These are phyloP conservation scores for Alligator sinensis DNA, from an alignment of 2,113 vertebrate species.

Conservation along the genomic window DNA sequence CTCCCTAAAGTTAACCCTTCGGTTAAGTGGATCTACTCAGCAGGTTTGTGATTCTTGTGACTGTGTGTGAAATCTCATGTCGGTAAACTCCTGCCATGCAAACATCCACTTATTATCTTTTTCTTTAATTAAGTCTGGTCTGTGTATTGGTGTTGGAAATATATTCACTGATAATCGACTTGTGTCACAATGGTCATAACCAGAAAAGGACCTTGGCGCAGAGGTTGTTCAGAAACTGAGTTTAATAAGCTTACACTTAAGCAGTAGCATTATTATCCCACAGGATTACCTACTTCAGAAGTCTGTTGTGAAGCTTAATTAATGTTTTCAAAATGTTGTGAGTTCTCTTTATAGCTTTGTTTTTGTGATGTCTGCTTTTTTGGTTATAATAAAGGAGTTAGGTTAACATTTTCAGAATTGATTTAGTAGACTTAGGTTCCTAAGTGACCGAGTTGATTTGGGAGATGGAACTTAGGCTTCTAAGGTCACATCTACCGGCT, in stretches of 20 bases:
- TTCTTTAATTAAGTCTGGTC: slow-evolving; percentile 34
- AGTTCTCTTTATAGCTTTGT: neutral
- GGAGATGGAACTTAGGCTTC: no score
- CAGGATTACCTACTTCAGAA: neutral
- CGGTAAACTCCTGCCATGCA: neutral
- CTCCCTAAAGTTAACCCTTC: neutral
- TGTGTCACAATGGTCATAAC: slow-evolving; percentile 45
- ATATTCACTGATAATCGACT: neutral
- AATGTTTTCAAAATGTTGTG: neutral
- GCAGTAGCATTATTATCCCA: neutral
- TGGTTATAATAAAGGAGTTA: accelerated
- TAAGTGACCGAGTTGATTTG: no score
- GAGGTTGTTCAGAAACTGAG: slow-evolving; percentile 23
- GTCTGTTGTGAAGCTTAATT: neutral
- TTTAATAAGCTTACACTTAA: slow-evolving; percentile 70
- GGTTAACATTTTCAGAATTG: neutral
- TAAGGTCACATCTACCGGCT: no score
- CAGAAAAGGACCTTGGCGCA: slow-evolving; percentile 51
- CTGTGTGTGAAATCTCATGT: neutral
- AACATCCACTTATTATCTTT: slow-evolving; percentile 23
- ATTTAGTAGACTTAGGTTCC: accelerated
- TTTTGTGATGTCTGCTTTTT: neutral
- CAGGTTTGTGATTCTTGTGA: neutral
- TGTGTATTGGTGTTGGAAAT: neutral
- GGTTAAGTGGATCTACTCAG: neutral